phyloP scores from a whole-genome alignment of 1,140 invertebrate species.

The Vanessa atalanta region DNA sequence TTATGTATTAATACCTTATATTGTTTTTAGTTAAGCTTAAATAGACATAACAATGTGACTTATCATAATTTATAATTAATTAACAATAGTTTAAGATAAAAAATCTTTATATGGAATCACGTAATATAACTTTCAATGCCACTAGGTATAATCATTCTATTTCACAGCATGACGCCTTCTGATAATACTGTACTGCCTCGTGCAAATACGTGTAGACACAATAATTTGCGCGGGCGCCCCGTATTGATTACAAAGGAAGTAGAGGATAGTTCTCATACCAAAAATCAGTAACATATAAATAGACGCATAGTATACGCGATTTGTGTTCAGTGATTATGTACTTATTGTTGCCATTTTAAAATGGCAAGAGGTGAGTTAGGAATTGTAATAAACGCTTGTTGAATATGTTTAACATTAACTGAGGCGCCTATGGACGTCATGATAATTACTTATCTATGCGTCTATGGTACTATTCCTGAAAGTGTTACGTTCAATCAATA shows the following conservation, averaged over 20 bases:
- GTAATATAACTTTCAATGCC: conserved; percentile 10
- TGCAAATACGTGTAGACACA: conserved; percentile 36
- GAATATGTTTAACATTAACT: no score
- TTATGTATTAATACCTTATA: background rate
- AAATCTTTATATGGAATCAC: conserved; percentile 2
- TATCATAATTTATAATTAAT: conserved; percentile 12
- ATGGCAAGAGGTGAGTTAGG: no score
- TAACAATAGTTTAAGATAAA: conserved; percentile 14
- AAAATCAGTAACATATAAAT: conserved; percentile 13
- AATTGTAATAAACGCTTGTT: no score
- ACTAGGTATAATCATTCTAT: conserved; percentile 27
- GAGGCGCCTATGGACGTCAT: no score
- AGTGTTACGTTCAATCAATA: no score
- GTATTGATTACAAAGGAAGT: conserved; percentile 27
- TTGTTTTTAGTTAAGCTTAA: background rate
- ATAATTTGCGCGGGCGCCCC: conserved; percentile 36
- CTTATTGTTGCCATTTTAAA: no score
- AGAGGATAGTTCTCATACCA: conserved; percentile 20
- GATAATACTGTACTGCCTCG: conserved; percentile 24
- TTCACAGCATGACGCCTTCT: conserved; percentile 27
- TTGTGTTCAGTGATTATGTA: no score
- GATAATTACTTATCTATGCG: no score
- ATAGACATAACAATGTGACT: conserved; percentile 4
- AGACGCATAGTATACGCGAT: background rate
- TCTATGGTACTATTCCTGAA: no score